These are phyloP conservation scores for Lanistes nyassanus DNA, from an alignment of 1,140 invertebrate genomes.

Conservation along the genomic window DNA sequence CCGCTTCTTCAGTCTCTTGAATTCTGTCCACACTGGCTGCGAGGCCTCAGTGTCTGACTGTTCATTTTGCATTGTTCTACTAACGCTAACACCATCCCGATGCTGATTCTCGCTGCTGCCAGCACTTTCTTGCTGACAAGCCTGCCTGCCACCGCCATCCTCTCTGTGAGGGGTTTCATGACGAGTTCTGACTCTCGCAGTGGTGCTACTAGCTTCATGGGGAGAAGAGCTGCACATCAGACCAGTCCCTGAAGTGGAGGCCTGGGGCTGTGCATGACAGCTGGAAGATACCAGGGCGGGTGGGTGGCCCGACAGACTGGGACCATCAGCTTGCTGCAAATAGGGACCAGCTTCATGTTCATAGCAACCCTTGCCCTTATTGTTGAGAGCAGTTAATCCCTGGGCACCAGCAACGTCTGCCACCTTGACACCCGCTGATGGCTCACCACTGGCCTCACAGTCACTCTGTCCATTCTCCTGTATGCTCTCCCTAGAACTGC, in stretches of 20 bases:
- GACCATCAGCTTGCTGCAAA: constrained; percentile 6
- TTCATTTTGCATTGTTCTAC: background rate
- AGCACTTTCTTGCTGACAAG: background rate
- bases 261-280: background rate
- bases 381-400: background rate
- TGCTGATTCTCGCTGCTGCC: background rate
- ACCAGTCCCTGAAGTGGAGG: constrained; percentile 16
- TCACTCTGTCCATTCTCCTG: background rate
- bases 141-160: background rate
- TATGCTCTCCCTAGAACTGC: background rate
- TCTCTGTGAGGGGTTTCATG: constrained; percentile 2
- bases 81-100: background rate
- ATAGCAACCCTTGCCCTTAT: background rate
- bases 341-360: constrained; percentile 19
- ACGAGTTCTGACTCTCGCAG: background rate
- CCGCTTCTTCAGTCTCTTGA: constrained; percentile 56
- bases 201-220: background rate
- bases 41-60: constrained; percentile 25
- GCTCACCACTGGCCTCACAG: background rate
- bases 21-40: constrained; percentile 53
- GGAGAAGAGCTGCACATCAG: background rate
- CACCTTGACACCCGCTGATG: background rate
- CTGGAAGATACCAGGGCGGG: background rate
- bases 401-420: background rate
- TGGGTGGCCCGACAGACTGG: background rate